phyloP scores from a whole-genome alignment of 1,140 invertebrate genomes.

The Hylyphantes graminicola region DNA sequence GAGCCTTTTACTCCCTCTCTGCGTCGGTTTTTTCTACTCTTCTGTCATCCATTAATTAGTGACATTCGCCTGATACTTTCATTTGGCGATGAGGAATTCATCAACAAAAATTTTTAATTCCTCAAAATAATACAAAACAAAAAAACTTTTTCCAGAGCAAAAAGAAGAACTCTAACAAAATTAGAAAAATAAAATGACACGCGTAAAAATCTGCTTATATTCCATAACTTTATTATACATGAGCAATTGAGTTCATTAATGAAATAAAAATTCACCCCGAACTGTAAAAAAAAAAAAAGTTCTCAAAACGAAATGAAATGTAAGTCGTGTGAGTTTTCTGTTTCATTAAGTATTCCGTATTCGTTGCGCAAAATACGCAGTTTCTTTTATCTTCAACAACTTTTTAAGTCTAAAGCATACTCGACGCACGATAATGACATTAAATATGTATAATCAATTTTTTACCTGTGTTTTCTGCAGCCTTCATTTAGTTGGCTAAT shows the following conservation, averaged over 20 bases:
- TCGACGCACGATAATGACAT: conserved; percentile 19
- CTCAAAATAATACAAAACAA: not conserved
- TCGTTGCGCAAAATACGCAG: conserved; percentile 20
- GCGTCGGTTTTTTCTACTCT: conserved; percentile 13
- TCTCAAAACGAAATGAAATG: conserved; percentile 34
- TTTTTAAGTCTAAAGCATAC: conserved; percentile 32
- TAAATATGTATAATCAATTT: conserved; percentile 61
- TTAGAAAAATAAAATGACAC: conserved; percentile 5
- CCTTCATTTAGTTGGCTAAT: conserved; percentile 50
- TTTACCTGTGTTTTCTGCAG: conserved; percentile 7
- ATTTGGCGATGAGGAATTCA: conserved; percentile 55
- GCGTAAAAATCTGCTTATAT: conserved; percentile 51
- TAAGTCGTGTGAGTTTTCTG: conserved; percentile 20
- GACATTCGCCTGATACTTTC: conserved; percentile 54
- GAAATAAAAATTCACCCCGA: conserved; percentile 47
- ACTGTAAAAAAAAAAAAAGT: conserved; percentile 26
- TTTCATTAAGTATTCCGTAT: conserved; percentile 52
- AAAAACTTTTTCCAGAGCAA: not conserved
- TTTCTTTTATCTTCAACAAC: conserved; percentile 23
- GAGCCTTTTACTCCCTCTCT: conserved; percentile 1
- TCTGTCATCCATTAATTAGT: conserved; percentile 58
- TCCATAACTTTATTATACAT: conserved; percentile 60
- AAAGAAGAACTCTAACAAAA: not conserved
- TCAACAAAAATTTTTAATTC: conserved; percentile 53
- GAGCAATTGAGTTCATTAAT: conserved; percentile 60